Conservation (phyloP, 2,113 vertebrate genomes). For the Clarias macrocephalus region DNA sequence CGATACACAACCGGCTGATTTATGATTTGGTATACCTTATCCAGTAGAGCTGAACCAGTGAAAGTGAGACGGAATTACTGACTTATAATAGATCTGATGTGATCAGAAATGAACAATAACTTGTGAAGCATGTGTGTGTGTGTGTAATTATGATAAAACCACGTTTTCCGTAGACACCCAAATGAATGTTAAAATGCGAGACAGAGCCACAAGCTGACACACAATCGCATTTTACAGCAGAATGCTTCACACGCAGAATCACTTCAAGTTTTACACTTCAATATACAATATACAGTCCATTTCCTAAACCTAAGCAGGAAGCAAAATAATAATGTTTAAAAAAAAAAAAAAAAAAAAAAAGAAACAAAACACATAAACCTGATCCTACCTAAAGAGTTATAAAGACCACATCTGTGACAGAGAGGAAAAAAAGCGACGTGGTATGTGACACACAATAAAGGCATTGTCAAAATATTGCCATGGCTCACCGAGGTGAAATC, state of each 20-base stretch:
- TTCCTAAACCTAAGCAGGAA: background rate
- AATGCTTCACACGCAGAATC: background rate
- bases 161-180: background rate
- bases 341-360: too few relatives aligned
- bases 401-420: conserved; percentile 13
- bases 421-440: background rate
- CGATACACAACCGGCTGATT: conserved; percentile 7
- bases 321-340: background rate
- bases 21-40: background rate
- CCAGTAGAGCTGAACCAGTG: background rate
- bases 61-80: background rate
- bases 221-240: background rate
- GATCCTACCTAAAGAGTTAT: background rate
- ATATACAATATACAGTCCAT: background rate
- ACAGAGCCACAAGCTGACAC: background rate
- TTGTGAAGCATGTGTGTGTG: background rate
- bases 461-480: conserved; percentile 31
- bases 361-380: background rate
- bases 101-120: background rate
- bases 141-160: background rate
- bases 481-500: conserved; percentile 31
- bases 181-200: background rate
- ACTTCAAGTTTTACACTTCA: background rate
- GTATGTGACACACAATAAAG: conserved; percentile 20
- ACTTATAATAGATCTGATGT: background rate